Evolutionary conservation across 2,888 invertebrate genomes (phyloP).

Genomic region (Caenorhabditis sp.): DNA sequence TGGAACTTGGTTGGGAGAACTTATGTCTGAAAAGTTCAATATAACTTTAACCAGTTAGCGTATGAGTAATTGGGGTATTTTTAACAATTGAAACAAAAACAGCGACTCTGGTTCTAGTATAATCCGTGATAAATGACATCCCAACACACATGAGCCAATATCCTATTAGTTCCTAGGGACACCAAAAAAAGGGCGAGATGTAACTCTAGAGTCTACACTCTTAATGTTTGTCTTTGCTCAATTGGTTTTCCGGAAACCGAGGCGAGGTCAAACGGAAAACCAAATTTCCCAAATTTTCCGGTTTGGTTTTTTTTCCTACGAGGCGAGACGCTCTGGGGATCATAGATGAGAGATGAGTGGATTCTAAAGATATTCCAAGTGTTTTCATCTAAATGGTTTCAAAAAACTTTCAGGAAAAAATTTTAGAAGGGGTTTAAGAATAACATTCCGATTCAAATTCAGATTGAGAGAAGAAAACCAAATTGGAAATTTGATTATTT

Average conservation of each 20-base stretch:
- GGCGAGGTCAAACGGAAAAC: slow-evolving; percentile 44
- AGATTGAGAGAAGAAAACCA: not conserved
- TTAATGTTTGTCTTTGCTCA: slow-evolving; percentile 41
- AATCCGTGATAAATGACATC: slow-evolving; percentile 8
- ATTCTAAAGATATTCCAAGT: slow-evolving; percentile 31
- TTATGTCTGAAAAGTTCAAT: no score
- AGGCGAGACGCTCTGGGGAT: slow-evolving; percentile 18
- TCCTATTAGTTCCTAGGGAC: slow-evolving; percentile 19
- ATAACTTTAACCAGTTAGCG: no score
- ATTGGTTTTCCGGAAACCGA: slow-evolving; percentile 38
- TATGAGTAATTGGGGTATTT: no score
- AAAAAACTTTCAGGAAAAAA: not conserved
- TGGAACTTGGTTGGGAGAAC: not conserved
- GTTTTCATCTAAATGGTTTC: slow-evolving; percentile 21
- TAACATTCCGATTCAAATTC: not conserved
- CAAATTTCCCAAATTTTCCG: slow-evolving; percentile 26
- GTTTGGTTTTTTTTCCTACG: slow-evolving; percentile 6
- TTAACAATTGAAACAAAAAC: no score
- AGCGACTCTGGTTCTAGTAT: not conserved
- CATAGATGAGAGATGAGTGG: slow-evolving; percentile 51
- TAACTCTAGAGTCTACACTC: slow-evolving; percentile 29
- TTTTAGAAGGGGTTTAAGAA: not conserved
- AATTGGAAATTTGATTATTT: slow-evolving; percentile 44
- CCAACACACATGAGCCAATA: not conserved
- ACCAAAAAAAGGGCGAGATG: not conserved